Conservation (phyloP, 2,888 invertebrate species). For the Lucinisca nassula region DNA sequence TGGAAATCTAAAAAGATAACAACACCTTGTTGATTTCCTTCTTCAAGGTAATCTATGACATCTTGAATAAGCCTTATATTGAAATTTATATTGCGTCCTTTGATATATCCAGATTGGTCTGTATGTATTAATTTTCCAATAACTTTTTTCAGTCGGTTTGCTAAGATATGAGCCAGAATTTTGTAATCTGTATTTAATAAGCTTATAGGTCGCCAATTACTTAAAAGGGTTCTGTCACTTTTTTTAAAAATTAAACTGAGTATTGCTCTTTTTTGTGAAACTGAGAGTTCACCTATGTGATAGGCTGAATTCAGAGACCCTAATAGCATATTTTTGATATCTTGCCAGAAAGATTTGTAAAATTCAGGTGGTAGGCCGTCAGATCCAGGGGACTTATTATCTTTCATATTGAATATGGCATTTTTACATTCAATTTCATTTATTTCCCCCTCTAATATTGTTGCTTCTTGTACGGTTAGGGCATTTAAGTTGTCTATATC, state of each 20-base stretch:
- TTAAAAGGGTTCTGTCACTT: neutral
- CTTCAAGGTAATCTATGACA: conserved; percentile 17
- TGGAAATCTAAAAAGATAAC: conserved; percentile 19
- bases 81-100: conserved; percentile 8
- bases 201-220: conserved; percentile 29
- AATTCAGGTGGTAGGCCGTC: conserved; percentile 38
- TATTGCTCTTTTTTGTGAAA: conserved; percentile 20
- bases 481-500: neutral
- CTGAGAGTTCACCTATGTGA: conserved; percentile 11
- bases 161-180: conserved; percentile 8
- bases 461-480: neutral
- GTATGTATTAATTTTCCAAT: neutral
- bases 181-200: conserved; percentile 23
- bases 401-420: conserved; percentile 28
- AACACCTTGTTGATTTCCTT: conserved; percentile 1
- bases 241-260: conserved; percentile 12
- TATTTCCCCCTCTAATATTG: conserved; percentile 1
- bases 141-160: conserved; percentile 9
- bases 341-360: conserved; percentile 31
- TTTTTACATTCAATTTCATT: neutral
- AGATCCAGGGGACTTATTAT: conserved; percentile 40
- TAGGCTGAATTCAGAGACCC: conserved; percentile 27
- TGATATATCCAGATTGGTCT: conserved; percentile 29
- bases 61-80: conserved; percentile 31
- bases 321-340: neutral